Base-by-base conservation (phyloP, 2,888 invertebrate species). In the Atherix ibis region DNA sequence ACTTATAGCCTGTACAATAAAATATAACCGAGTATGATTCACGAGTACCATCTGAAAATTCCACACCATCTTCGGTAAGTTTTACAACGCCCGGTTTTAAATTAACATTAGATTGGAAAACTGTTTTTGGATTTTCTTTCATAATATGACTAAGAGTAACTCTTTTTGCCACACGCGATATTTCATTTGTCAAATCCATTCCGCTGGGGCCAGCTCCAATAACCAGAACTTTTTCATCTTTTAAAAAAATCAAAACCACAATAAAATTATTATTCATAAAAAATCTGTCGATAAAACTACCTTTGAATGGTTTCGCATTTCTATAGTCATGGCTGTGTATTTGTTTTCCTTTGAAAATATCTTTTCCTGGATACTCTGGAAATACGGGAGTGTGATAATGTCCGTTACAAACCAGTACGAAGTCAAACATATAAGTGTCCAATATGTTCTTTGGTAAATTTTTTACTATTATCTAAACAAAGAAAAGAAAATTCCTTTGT, bases 151-250 rank as follows among this genome's bases (percentile, higher is more conserved):
- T 80, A 16, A 82, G 64, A 32, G 71, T 63, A 5, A 82, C 78
- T 56, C 65, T 44, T 40, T 62, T 46, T 0, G 81, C 76, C 2
- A 70, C 65, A 42, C 65, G 58, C 16, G 80, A 70, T 37, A 81
- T 66, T 46, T 80, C 79, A 28, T 75, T 52, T 0, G 79, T 74
- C 19, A 83, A 67, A 55, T 83, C 83, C 58, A 80, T 68, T 12
- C 89, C 92, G 3, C 89, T 89, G 16, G 87, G 81, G 0, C 84
- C 87, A 1, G 84, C 88, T 2, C 91, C 92, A 15, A 92, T 65
- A 5, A 89, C 75, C 13, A 85, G 67, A 0, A 91, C 84, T 3
- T 62, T 65, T 50, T 74, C 70, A 36, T 64, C 73, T 54, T 16
- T n/a, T 31, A 34, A 31, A n/a, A 6, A 8, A 22, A 22, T 22